phyloP scores from a whole-genome alignment of 2,888 invertebrate genomes.

The Drosophila leonis region DNA sequence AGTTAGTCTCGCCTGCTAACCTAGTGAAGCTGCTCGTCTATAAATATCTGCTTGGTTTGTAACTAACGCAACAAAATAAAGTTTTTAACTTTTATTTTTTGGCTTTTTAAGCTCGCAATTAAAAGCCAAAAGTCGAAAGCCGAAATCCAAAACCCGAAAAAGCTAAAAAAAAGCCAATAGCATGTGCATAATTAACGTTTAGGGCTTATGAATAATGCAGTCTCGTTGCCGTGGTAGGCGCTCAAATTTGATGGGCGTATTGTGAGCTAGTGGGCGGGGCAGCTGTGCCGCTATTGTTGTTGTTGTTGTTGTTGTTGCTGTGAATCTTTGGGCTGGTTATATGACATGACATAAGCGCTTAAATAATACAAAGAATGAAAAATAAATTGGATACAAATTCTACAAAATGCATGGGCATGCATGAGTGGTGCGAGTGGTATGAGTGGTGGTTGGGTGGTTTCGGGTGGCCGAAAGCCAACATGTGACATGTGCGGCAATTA shows the following conservation, averaged over 20 bases:
- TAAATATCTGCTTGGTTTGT: neutral
- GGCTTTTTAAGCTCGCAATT: constrained; percentile 5
- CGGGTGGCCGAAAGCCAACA: constrained; percentile 61
- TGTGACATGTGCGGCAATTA: constrained; percentile 81
- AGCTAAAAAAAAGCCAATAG: constrained; percentile 8
- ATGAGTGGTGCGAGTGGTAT: neutral
- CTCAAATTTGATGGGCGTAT: constrained; percentile 44
- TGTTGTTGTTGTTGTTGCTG: neutral
- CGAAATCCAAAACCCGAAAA: constrained; percentile 17
- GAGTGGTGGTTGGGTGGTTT: neutral
- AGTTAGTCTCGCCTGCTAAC: neutral
- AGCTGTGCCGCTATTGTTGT: neutral
- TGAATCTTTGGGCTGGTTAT: constrained; percentile 12
- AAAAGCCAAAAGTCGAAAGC: constrained; percentile 11
- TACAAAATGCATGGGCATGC: constrained; percentile 54
- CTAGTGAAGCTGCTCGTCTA: neutral
- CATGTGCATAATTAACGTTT: constrained; percentile 53
- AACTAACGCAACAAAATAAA: neutral
- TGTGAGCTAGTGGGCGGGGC: neutral
- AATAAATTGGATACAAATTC: constrained; percentile 30
- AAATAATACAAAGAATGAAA: constrained; percentile 50
- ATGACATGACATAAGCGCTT: constrained; percentile 72
- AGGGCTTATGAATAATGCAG: constrained; percentile 65
- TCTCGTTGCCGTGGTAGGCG: constrained; percentile 12
- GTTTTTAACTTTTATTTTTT: neutral